These are phyloP conservation scores for Alentia gelatinosa DNA, from an alignment of 2,888 invertebrate species.

Conservation along the genomic window DNA sequence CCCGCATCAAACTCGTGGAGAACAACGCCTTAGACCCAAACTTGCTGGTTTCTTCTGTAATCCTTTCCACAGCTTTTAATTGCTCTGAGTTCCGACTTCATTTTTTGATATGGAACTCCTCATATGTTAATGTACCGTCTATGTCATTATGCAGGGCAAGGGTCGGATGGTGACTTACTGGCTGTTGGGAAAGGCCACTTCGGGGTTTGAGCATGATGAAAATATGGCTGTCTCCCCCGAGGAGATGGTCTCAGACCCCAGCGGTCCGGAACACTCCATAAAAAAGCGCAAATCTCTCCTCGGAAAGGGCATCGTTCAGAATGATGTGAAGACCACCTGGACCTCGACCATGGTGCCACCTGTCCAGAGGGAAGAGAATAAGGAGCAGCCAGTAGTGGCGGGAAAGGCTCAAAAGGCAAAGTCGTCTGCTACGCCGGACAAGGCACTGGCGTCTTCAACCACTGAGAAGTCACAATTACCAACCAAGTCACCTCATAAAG, in stretches of 20 bases:
- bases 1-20: too few relatives aligned
- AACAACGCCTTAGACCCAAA: too few relatives aligned
- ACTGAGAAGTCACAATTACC: background rate
- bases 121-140: background rate
- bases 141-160: background rate
- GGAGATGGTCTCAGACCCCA: background rate
- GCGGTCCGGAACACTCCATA: background rate
- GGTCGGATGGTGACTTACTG: constrained; percentile 42
- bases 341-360: background rate
- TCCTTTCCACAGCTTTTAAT: too few relatives aligned
- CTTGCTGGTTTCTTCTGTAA: too few relatives aligned
- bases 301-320: background rate
- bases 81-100: too few relatives aligned
- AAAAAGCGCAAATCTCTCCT: background rate
- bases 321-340: background rate
- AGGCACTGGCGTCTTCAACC: background rate
- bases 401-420: background rate
- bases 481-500: too few relatives aligned
- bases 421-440: background rate
- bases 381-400: too few relatives aligned
- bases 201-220: background rate
- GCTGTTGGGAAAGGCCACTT: background rate
- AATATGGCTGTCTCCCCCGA: background rate
- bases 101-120: too few relatives aligned
- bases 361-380: background rate